A percentile compares a stretch with the other conserved stretches of the same genome.
Conservation (phyloP, 2,113 vertebrate species). For the Phrynocephalus versicolor region DNA sequence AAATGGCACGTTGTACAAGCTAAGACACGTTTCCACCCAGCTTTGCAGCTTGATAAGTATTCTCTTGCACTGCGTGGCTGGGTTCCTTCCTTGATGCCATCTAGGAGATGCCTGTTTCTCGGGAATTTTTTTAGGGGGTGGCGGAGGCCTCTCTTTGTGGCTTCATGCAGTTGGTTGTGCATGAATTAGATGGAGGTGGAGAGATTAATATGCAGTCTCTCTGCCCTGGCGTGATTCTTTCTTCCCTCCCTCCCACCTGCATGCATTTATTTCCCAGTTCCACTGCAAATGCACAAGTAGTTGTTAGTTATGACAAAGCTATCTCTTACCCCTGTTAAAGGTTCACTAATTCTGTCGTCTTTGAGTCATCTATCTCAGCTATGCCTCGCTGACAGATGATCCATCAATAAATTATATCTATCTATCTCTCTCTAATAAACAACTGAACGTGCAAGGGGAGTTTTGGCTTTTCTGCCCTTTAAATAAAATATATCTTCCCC, state of each 20-base stretch:
- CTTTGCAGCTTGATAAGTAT: not conserved
- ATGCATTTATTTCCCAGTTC: not conserved
- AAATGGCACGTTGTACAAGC: no score
- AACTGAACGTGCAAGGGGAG: not conserved
- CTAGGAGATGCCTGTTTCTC: not conserved
- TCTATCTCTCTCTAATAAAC: no score
- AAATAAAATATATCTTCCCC: not conserved
- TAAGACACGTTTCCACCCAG: no score
- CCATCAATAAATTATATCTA: constrained; percentile 2
- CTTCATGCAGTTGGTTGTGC: not conserved
- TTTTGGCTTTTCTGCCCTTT: not conserved
- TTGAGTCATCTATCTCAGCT: not conserved
- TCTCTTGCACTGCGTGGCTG: not conserved
- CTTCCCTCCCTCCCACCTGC: not conserved
- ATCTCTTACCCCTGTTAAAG: not conserved
- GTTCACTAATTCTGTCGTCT: not conserved
- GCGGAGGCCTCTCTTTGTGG: not conserved
- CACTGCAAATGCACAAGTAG: not conserved
- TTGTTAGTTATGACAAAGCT: not conserved
- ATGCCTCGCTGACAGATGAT: not conserved
- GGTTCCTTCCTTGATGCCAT: not conserved
- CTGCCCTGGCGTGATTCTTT: no score
- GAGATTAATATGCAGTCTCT: not conserved
- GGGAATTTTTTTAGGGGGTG: no score
- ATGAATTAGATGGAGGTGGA: no score